Evolutionary conservation across 1,140 invertebrate genomes (phyloP).

Genomic region (Sarcophaga bullata): DNA sequence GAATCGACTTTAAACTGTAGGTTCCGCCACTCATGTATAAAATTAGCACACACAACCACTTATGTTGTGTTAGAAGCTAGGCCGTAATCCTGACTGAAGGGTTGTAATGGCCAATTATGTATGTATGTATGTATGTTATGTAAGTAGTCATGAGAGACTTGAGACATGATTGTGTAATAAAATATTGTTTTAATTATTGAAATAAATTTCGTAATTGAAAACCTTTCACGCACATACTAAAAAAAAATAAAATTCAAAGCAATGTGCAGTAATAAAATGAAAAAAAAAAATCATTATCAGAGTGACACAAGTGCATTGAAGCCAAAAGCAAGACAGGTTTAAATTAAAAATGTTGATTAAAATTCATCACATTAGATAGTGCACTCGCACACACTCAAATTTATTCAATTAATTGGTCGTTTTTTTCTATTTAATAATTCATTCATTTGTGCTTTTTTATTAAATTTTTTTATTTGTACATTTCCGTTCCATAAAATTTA

Average conservation of each 20-base stretch:
- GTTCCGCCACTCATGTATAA: no score
- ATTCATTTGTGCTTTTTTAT: no score
- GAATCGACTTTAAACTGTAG: no score
- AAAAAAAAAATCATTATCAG: no score
- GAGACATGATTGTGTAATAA: constrained; percentile 6
- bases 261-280: background rate
- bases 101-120: no score
- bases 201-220: background rate
- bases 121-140: no score
- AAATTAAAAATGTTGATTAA: background rate
- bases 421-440: no score
- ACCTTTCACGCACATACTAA: background rate
- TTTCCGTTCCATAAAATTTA: background rate
- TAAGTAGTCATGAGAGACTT: no score
- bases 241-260: background rate
- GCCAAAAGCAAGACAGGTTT: background rate
- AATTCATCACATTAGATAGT: background rate
- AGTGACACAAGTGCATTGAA: background rate
- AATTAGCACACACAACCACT: no score
- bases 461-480: background rate
- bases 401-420: no score
- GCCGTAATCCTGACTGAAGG: no score
- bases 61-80: no score
- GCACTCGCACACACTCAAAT: background rate
- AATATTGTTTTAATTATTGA: background rate